These are phyloP conservation scores for Mayetiola destructor DNA, from an alignment of 2,888 invertebrate genomes.

Conservation along the genomic window DNA sequence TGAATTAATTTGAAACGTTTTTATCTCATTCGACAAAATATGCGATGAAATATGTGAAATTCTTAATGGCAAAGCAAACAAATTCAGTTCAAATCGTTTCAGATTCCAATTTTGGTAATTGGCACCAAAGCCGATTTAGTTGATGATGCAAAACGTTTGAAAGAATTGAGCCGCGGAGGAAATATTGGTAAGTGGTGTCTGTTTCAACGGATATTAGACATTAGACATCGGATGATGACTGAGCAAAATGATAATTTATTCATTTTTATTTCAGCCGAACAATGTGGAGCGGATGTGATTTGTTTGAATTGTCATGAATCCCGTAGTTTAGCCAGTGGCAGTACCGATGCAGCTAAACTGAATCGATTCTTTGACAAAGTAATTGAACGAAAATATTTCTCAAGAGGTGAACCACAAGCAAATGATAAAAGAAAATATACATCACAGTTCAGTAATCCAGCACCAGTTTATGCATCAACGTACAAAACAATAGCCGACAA, in stretches of 20 bases:
- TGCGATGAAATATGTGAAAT: neutral
- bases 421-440: slow-evolving; percentile 18
- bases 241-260: no score
- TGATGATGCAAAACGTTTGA: slow-evolving; percentile 51
- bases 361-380: slow-evolving; percentile 88
- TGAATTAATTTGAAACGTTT: neutral
- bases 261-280: slow-evolving; percentile 48
- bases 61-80: slow-evolving; percentile 1
- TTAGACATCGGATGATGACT: no score
- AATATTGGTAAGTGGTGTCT: slow-evolving; percentile 28
- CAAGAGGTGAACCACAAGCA: slow-evolving; percentile 22
- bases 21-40: neutral
- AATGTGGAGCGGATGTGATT: slow-evolving; percentile 89
- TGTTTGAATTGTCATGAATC: slow-evolving; percentile 59
- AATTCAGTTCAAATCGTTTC: slow-evolving; percentile 25
- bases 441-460: neutral
- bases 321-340: slow-evolving; percentile 82
- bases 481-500: neutral
- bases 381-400: slow-evolving; percentile 31
- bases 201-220: no score
- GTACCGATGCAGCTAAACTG: slow-evolving; percentile 85
- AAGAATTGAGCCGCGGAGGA: slow-evolving; percentile 39
- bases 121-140: slow-evolving; percentile 85
- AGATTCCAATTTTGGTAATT: slow-evolving; percentile 87
- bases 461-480: neutral